These are phyloP conservation scores for Lophura nycthemera DNA, from an alignment of 2,113 vertebrate genomes.

Conservation along the genomic window DNA sequence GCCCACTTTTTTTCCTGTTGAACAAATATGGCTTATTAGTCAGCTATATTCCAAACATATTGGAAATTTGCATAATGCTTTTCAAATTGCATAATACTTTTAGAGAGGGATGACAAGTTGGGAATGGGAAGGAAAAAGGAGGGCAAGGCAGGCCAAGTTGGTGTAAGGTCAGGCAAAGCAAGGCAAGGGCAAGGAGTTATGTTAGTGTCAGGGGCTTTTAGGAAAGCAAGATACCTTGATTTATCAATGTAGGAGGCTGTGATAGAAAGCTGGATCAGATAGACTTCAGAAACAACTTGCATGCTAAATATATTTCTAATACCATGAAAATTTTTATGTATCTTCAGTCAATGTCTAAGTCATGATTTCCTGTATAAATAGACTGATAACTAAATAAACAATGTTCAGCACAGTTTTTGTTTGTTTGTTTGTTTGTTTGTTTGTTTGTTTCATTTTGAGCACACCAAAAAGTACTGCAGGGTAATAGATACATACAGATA, in stretches of 20 bases:
- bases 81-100: neutral
- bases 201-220: neutral
- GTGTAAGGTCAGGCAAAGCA: neutral
- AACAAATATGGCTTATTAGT: neutral
- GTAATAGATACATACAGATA: neutral
- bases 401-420: neutral
- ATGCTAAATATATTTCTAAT: neutral
- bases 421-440: no score
- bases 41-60: neutral
- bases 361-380: neutral
- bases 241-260: neutral
- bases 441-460: neutral
- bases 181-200: neutral
- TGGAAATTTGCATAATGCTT: no score
- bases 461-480: neutral
- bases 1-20: neutral
- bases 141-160: neutral
- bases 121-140: neutral
- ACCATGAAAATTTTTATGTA: neutral
- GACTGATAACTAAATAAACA: neutral
- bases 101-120: neutral
- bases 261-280: neutral
- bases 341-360: neutral
- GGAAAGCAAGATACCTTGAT: neutral
- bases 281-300: neutral